A percentile compares a stretch with the other conserved stretches of the same genome.
Conservation (phyloP, 1,140 invertebrate species). For the Diorhabda elongata region DNA sequence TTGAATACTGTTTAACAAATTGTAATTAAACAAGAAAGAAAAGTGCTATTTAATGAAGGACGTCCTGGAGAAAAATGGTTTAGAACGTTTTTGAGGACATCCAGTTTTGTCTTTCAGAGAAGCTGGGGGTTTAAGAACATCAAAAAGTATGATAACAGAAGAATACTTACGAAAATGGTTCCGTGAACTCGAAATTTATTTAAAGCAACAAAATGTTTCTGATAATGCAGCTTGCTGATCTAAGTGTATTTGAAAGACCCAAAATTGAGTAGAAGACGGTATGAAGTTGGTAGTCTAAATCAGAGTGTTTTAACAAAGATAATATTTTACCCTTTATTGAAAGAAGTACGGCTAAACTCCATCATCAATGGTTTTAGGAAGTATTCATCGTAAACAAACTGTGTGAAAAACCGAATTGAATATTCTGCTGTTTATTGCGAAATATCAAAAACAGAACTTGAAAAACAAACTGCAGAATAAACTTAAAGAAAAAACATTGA, state of each 20-base stretch:
- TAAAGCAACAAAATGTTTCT: slow-evolving; percentile 6
- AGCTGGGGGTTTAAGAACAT: slow-evolving; percentile 3
- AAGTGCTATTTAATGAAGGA: slow-evolving; percentile 25
- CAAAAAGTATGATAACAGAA: not conserved
- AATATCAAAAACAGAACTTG: no score
- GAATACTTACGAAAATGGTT: no score
- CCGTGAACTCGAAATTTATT: not conserved
- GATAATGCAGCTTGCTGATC: slow-evolving; percentile 46
- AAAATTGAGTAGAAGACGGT: slow-evolving; percentile 37
- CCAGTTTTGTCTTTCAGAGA: not conserved
- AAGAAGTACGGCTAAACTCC: slow-evolving; percentile 7
- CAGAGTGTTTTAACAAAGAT: slow-evolving; percentile 16
- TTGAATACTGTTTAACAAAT: not conserved
- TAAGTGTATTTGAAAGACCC: slow-evolving; percentile 42
- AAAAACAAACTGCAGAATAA: no score
- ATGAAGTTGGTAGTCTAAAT: slow-evolving; percentile 8
- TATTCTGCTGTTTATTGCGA: no score
- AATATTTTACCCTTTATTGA: slow-evolving; percentile 7
- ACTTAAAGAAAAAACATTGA: no score
- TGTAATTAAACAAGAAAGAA: not conserved
- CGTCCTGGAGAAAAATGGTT: slow-evolving; percentile 4
- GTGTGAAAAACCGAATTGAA: no score
- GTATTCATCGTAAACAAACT: slow-evolving; percentile 17
- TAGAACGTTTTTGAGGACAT: no score
- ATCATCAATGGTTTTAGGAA: slow-evolving; percentile 42